These are phyloP conservation scores for Prolemur simus DNA, from an alignment of 2,113 vertebrate genomes.

Conservation along the genomic window DNA sequence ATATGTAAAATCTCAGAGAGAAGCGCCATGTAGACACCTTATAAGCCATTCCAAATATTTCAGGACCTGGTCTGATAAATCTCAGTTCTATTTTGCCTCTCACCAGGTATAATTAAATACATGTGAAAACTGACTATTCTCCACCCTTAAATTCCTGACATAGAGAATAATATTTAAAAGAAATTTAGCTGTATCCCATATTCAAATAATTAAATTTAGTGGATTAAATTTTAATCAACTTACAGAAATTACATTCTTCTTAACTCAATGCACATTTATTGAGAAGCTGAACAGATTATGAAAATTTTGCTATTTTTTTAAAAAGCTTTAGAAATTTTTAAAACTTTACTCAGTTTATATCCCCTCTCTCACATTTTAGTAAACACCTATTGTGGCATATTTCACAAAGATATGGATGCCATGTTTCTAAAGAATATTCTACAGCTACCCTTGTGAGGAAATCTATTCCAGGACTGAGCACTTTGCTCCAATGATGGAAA, in stretches of 20 bases:
- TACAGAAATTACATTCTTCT: background rate
- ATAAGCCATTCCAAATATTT: background rate
- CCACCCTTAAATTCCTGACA: background rate
- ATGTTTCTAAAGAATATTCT: background rate
- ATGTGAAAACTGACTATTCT: background rate
- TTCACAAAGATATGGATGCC: background rate
- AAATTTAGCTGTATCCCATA: background rate
- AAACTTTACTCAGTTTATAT: background rate
- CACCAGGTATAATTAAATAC: background rate
- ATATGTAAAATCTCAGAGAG: background rate
- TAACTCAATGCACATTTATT: background rate
- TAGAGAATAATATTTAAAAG: background rate
- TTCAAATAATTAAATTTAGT: background rate
- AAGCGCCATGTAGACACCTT: background rate
- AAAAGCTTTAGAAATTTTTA: background rate
- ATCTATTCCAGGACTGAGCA: background rate
- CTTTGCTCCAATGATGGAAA: background rate
- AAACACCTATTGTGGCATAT: background rate
- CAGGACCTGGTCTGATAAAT: background rate
- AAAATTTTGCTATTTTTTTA: background rate
- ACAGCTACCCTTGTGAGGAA: background rate
- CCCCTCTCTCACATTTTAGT: background rate
- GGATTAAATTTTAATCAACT: background rate
- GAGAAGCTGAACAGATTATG: background rate
- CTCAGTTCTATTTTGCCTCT: conserved; percentile 1